Evolutionary conservation across 1,140 invertebrate genomes (phyloP).

Genomic region (Drosophila pruinosa): DNA sequence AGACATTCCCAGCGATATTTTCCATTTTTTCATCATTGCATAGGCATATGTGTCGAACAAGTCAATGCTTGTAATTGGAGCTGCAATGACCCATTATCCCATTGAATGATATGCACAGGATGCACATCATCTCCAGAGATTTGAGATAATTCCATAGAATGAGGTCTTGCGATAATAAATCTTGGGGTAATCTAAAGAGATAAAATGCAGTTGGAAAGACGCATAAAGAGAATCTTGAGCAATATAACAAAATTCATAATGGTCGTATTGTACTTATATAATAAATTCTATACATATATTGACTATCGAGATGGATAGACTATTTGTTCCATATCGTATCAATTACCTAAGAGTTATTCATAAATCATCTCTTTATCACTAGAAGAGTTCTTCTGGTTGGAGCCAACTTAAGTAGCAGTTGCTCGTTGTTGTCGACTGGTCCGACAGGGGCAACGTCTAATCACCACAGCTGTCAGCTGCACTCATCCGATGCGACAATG

Average conservation of each 20-base stretch:
- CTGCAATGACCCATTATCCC: conserved; percentile 42
- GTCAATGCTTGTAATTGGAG: conserved; percentile 55
- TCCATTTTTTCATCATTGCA: conserved; percentile 20
- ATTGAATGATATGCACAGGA: conserved; percentile 17
- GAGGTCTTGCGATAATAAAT: not conserved
- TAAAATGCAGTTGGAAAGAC: not conserved
- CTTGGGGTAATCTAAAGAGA: not conserved
- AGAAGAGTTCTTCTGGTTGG: not conserved
- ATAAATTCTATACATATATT: too few species aligned
- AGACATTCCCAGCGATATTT: conserved; percentile 35
- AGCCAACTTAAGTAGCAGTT: not conserved
- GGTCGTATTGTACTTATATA: too few species aligned
- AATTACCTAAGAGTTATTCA: too few species aligned
- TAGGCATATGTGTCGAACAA: conserved; percentile 1
- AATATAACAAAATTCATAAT: too few species aligned
- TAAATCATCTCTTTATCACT: too few species aligned
- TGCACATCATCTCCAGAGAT: conserved; percentile 19
- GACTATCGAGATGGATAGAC: too few species aligned
- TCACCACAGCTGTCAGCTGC: conserved; percentile 27
- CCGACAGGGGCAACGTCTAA: conserved; percentile 21
- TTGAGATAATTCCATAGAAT: not conserved
- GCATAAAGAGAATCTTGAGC: too few species aligned
- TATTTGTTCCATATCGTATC: too few species aligned
- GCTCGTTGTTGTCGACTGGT: not conserved
- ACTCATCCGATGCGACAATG: conserved; percentile 24